Evolutionary conservation across 2,797 vertebrate genomes (phyloP).

Genomic region (Erpetoichthys calabaricus): DNA sequence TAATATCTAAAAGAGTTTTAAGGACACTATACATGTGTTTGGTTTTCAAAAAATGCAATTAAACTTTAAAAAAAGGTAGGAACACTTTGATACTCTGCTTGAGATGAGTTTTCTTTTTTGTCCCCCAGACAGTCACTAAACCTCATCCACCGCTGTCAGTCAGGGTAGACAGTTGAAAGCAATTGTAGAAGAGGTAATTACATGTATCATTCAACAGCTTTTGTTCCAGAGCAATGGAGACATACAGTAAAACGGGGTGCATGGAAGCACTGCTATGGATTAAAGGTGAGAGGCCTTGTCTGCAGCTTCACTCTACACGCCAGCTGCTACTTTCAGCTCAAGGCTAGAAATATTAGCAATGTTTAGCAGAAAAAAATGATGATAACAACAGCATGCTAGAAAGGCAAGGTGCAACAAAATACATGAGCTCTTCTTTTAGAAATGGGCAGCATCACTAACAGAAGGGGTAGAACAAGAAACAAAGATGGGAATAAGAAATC

Average conservation of each 20-base stretch:
- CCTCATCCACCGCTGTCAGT: constrained; percentile 57
- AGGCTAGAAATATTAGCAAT: constrained; percentile 37
- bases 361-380: constrained; percentile 36
- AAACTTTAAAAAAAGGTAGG: no score
- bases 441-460: not conserved
- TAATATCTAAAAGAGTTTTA: no score
- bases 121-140: constrained; percentile 58
- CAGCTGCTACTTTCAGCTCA: constrained; percentile 56
- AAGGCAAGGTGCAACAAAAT: not conserved
- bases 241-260: constrained; percentile 54
- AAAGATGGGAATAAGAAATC: constrained; percentile 7
- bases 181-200: constrained; percentile 73
- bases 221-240: constrained; percentile 61
- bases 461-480: not conserved
- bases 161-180: constrained; percentile 59
- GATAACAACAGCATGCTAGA: not conserved
- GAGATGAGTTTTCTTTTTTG: constrained; percentile 15
- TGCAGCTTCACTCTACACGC: constrained; percentile 54
- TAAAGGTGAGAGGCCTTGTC: constrained; percentile 51
- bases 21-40: no score
- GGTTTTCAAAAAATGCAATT: no score
- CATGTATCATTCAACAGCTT: constrained; percentile 68
- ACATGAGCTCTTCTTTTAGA: constrained; percentile 6
- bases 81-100: not conserved
- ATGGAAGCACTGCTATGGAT: constrained; percentile 50